Evolutionary conservation across 2,113 vertebrate species (phyloP).

Genomic region (Marmota monax): DNA sequence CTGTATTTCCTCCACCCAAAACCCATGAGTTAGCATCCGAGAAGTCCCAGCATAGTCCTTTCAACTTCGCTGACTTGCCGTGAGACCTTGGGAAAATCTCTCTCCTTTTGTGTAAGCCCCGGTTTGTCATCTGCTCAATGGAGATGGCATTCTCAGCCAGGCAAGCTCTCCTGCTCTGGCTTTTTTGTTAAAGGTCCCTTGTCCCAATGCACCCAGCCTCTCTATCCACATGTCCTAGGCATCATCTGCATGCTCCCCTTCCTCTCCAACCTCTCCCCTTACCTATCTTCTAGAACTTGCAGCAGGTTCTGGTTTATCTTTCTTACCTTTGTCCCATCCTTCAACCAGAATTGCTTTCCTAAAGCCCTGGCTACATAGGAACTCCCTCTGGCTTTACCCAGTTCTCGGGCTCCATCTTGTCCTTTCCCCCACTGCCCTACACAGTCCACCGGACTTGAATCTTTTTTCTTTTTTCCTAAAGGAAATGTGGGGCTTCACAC

Average conservation of each 20-base stretch:
- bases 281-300: neutral
- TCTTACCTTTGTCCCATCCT: neutral
- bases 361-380: neutral
- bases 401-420: neutral
- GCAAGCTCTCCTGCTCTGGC: no score
- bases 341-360: neutral
- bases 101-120: neutral
- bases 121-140: neutral
- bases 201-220: neutral
- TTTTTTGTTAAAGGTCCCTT: neutral
- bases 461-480: neutral
- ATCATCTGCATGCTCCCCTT: neutral
- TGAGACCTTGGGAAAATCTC: neutral
- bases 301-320: neutral
- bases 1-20: neutral
- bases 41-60: neutral
- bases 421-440: neutral
- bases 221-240: neutral
- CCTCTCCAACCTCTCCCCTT: neutral
- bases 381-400: neutral
- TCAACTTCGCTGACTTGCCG: neutral
- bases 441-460: neutral
- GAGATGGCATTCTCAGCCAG: neutral
- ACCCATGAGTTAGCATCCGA: neutral
- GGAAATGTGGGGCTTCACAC: neutral